phyloP scores from a whole-genome alignment of 2,113 vertebrate genomes.

The Tachuris rubrigastra region DNA sequence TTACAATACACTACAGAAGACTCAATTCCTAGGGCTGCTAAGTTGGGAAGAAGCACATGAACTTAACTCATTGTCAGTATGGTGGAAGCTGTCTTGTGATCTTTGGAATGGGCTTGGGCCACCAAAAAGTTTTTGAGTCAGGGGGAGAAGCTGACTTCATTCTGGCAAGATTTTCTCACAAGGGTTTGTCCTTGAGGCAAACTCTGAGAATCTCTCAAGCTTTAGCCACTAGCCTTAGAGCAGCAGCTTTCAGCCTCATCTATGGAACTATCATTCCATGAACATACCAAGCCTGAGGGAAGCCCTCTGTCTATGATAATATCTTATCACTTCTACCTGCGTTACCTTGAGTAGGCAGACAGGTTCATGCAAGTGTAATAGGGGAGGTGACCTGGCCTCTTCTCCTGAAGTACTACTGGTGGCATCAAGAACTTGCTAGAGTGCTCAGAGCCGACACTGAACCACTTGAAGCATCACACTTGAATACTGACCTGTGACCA shows the following conservation, averaged over 20 bases:
- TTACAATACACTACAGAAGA: background rate
- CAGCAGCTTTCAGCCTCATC: background rate
- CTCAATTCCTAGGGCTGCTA: background rate
- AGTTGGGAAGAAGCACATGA: background rate
- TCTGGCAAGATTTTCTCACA: background rate
- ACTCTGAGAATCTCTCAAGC: background rate
- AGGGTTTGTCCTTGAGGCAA: background rate
- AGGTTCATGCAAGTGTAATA: background rate
- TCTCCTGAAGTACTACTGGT: background rate
- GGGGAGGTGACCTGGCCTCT: background rate
- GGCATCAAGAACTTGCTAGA: background rate
- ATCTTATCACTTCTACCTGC: background rate
- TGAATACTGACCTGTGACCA: background rate
- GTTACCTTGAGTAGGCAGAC: background rate
- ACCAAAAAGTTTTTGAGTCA: background rate
- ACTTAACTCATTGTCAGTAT: background rate
- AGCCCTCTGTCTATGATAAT: background rate
- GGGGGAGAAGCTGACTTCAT: fast-evolving
- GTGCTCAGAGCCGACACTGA: background rate
- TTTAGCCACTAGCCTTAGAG: background rate
- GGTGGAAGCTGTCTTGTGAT: background rate
- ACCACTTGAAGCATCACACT: fast-evolving
- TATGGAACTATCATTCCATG: background rate
- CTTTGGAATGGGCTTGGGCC: background rate
- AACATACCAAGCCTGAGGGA: background rate